Evolutionary conservation across 2,888 invertebrate species (phyloP).

Genomic region (Plagodis pulveraria): DNA sequence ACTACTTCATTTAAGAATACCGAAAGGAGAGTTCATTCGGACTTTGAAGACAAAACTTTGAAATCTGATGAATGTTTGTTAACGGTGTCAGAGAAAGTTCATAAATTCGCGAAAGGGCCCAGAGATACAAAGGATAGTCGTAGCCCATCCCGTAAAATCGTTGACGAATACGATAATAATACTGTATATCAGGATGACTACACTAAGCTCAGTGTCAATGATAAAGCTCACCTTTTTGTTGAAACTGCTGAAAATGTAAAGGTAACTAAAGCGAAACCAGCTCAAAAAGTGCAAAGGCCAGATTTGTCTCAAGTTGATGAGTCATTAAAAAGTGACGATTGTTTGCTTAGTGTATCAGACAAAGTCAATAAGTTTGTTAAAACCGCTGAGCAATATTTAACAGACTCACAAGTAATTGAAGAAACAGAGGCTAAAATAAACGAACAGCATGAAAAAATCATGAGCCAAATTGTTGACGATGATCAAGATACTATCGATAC

Average conservation of each 20-base stretch:
- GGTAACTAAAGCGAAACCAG: slow-evolving; percentile 63
- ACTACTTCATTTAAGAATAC: slow-evolving; percentile 60
- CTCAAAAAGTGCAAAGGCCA: slow-evolving; percentile 76
- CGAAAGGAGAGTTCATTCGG: slow-evolving; percentile 75
- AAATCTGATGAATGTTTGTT: slow-evolving; percentile 86
- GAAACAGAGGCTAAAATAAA: slow-evolving; percentile 59
- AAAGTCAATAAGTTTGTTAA: slow-evolving; percentile 87
- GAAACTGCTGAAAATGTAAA: slow-evolving; percentile 86
- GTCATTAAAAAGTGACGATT: slow-evolving; percentile 85
- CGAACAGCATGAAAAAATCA: slow-evolving; percentile 77
- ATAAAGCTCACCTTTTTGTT: slow-evolving; percentile 87
- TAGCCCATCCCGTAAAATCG: slow-evolving; percentile 70
- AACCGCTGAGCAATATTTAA: slow-evolving; percentile 83
- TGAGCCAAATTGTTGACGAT: slow-evolving; percentile 63
- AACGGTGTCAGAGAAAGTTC: slow-evolving; percentile 89
- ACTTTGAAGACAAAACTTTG: slow-evolving; percentile 77
- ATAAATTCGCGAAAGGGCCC: slow-evolving; percentile 85
- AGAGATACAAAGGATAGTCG: slow-evolving; percentile 64
- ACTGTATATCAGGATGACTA: slow-evolving; percentile 81
- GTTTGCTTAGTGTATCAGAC: slow-evolving; percentile 86
- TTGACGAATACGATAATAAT: slow-evolving; percentile 80
- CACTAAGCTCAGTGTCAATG: slow-evolving; percentile 86
- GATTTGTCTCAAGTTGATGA: slow-evolving; percentile 84
- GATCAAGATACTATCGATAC: slow-evolving; percentile 46
- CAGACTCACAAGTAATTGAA: slow-evolving; percentile 53